These are phyloP conservation scores for Drosophila ficusphila DNA, from an alignment of 1,140 invertebrate genomes.

Conservation along the genomic window DNA sequence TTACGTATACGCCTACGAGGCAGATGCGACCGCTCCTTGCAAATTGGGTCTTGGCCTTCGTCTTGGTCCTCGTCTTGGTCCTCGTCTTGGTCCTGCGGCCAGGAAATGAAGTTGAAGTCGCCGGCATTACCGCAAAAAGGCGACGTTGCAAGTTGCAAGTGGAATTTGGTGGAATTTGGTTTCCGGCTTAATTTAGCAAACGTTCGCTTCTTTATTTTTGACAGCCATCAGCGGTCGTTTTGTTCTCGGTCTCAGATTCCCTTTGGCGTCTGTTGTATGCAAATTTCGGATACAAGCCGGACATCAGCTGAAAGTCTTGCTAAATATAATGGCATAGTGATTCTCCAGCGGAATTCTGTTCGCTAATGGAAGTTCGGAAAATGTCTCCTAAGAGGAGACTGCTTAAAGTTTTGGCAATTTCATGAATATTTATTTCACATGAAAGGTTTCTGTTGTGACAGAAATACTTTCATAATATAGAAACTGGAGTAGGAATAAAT, in stretches of 20 bases:
- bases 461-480: too few relatives aligned
- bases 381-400: conserved; percentile 4
- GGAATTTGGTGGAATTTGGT: conserved; percentile 49
- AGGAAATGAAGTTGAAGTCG: conserved; percentile 76
- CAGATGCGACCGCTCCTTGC: conserved; percentile 50
- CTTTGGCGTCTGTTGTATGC: conserved; percentile 21
- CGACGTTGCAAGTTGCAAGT: conserved; percentile 55
- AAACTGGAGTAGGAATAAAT: too few relatives aligned
- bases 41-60: conserved; percentile 56
- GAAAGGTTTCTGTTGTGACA: background rate
- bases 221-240: conserved; percentile 33
- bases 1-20: conserved; percentile 73
- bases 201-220: conserved; percentile 74
- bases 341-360: conserved; percentile 1
- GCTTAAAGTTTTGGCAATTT: background rate
- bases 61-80: conserved; percentile 14
- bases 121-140: conserved; percentile 64
- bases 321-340: conserved; percentile 21
- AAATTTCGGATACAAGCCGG: conserved; percentile 22
- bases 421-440: conserved; percentile 4
- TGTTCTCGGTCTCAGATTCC: conserved; percentile 29
- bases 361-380: conserved; percentile 15
- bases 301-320: conserved; percentile 27
- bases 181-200: conserved; percentile 79
- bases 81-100: conserved; percentile 21